Evolutionary conservation across 2,797 vertebrate genomes (phyloP).

Genomic region (Buphagus erythrorhynchus): DNA sequence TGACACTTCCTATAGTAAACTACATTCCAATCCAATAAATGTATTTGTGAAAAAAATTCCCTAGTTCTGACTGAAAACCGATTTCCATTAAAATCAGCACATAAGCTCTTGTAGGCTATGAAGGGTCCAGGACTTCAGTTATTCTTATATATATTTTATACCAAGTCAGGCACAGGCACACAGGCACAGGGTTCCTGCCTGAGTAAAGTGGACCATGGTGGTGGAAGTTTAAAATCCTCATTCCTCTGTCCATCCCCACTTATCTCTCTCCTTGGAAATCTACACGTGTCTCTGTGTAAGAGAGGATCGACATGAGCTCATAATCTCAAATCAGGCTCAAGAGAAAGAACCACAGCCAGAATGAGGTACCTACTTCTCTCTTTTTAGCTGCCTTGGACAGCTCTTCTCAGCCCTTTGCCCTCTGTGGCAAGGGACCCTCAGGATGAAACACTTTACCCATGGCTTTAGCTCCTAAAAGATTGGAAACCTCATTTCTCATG

Average conservation of each 20-base stretch:
- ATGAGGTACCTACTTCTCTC: not conserved
- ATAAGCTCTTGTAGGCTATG: not conserved
- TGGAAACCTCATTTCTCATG: not conserved
- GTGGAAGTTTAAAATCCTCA: not conserved
- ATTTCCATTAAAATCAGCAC: not conserved
- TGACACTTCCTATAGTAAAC: not conserved
- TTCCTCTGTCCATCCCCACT: not conserved
- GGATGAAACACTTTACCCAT: not conserved
- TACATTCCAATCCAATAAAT: not conserved
- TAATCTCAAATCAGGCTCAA: not conserved
- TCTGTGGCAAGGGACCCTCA: not conserved
- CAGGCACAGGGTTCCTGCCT: not conserved
- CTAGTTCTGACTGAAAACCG: not conserved
- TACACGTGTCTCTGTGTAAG: fast-evolving
- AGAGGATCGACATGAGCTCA: not conserved
- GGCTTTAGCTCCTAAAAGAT: not conserved
- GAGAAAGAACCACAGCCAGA: not conserved
- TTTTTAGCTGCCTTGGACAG: not conserved
- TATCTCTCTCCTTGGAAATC: not conserved
- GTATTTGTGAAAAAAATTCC: not conserved
- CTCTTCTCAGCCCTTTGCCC: not conserved
- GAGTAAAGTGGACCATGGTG: not conserved
- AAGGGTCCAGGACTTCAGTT: not conserved
- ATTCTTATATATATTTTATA: not conserved
- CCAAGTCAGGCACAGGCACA: fast-evolving